phyloP scores from a whole-genome alignment of 2,797 vertebrate species.

The Tarsius wallacei region DNA sequence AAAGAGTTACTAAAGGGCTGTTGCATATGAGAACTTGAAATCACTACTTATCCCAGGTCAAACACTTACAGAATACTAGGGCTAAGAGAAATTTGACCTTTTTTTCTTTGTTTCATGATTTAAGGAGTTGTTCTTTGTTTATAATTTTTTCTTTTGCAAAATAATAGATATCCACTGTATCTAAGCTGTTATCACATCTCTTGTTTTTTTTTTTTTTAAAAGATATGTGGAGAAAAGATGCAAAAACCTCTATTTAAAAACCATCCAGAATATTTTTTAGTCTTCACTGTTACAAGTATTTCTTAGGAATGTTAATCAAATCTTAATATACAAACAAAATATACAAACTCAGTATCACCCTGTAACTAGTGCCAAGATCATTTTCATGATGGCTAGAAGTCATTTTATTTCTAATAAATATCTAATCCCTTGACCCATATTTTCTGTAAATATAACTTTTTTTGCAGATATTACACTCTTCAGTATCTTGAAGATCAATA shows the following conservation, averaged over 20 bases:
- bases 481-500: neutral
- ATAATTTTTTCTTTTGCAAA: constrained; percentile 29
- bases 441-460: constrained; percentile 37
- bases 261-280: neutral
- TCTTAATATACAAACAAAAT: constrained; percentile 11
- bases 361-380: neutral
- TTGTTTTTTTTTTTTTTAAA: neutral
- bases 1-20: neutral
- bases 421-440: neutral
- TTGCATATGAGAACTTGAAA: neutral
- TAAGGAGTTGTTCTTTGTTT: constrained; percentile 23
- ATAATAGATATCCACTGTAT: neutral
- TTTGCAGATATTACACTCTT: neutral
- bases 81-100: neutral
- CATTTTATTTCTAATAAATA: constrained; percentile 44
- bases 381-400: constrained; percentile 37
- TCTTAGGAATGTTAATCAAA: constrained; percentile 15
- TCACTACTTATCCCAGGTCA: neutral
- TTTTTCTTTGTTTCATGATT: constrained; percentile 3
- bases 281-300: neutral
- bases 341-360: neutral
- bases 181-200: neutral
- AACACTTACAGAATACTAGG: neutral
- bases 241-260: constrained; percentile 48
- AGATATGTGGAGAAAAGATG: neutral